Percentiles rank a stretch among this genome's conserved stretches.
phyloP scores from a whole-genome alignment of 1,140 invertebrate genomes.

The Papilio helenus region DNA sequence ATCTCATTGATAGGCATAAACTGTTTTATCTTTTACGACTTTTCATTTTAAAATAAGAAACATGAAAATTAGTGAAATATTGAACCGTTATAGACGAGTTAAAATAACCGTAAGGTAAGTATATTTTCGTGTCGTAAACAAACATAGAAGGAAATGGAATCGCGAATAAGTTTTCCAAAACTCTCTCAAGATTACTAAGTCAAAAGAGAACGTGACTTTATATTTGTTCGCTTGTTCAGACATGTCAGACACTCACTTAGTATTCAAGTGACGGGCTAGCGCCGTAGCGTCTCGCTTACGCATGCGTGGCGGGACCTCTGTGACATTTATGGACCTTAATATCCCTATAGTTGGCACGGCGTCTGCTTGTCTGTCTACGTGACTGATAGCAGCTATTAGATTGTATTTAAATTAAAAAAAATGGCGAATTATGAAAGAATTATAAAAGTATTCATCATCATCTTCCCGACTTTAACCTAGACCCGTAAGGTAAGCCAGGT shows the following conservation, averaged over 20 bases:
- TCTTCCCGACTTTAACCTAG: no score
- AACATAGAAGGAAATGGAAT: background rate
- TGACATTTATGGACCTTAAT: background rate
- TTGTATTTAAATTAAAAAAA: no score
- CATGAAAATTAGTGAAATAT: no score
- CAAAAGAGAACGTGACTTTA: constrained; percentile 1
- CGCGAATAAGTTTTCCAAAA: constrained; percentile 15
- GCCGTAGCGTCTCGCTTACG: no score
- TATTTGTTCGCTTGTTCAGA: background rate
- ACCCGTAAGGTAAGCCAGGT: no score
- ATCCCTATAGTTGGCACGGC: constrained; percentile 35
- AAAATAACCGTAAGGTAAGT: background rate
- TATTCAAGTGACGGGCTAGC: background rate
- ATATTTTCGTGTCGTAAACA: constrained; percentile 6
- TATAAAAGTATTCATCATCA: no score
- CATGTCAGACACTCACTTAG: background rate
- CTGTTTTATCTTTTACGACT: no score
- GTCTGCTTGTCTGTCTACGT: constrained; percentile 44
- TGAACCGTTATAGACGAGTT: background rate
- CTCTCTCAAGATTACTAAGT: constrained; percentile 5
- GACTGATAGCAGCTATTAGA: constrained; percentile 24
- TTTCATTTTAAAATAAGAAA: no score
- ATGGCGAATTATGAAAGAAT: no score
- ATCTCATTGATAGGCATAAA: no score
- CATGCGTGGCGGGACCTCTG: background rate